Conservation (phyloP, 2,888 invertebrate genomes). For the Chesias legatella region DNA sequence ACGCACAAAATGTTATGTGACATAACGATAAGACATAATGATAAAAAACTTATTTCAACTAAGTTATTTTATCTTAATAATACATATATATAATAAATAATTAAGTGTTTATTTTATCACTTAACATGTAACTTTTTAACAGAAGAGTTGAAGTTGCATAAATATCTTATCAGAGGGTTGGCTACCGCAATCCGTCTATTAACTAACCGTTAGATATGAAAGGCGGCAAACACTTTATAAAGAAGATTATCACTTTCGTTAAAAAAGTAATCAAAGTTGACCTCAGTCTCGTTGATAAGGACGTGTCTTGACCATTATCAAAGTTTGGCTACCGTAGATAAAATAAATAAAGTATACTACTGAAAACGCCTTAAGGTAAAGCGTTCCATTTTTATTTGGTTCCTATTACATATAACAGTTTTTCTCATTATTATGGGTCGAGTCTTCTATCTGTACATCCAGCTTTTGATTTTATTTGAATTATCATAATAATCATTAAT, state of each 20-base stretch:
- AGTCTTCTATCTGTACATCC: too few relatives aligned
- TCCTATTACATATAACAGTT: too few relatives aligned
- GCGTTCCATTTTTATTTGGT: too few relatives aligned
- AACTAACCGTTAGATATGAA: conserved; percentile 60
- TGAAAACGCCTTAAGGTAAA: too few relatives aligned
- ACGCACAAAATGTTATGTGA: too few relatives aligned
- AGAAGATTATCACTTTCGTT: conserved; percentile 42
- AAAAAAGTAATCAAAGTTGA: conserved; percentile 12
- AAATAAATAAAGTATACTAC: not conserved
- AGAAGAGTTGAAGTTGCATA: conserved; percentile 63
- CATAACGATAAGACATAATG: too few relatives aligned
- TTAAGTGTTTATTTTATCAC: conserved; percentile 31
- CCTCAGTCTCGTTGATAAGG: not conserved
- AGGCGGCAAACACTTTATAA: conserved; percentile 61
- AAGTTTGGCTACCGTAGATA: conserved; percentile 6
- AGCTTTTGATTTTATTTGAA: too few relatives aligned
- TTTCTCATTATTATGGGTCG: too few relatives aligned
- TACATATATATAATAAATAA: too few relatives aligned
- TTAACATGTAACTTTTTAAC: conserved; percentile 52
- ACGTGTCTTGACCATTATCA: not conserved
- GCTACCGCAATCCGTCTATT: conserved; percentile 72
- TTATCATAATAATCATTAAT: too few relatives aligned
- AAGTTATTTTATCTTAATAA: too few relatives aligned
- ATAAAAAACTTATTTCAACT: too few relatives aligned
- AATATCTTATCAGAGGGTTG: conserved; percentile 54